Evolutionary conservation across 2,113 vertebrate species (phyloP).

Genomic region (Sylvietta virens): DNA sequence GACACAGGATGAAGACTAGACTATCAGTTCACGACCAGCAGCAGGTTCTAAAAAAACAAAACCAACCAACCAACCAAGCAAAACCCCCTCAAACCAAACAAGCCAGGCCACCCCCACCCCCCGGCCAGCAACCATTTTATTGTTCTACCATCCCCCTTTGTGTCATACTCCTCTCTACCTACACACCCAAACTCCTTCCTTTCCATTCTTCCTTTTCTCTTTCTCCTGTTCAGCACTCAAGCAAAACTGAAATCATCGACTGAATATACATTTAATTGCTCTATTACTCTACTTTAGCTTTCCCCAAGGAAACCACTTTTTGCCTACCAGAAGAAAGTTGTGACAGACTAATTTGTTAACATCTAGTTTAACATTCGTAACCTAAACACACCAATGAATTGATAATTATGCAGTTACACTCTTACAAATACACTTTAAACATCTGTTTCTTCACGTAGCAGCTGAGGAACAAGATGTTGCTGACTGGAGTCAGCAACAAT

Average conservation of each 20-base stretch:
- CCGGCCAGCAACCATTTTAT: background rate
- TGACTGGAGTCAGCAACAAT: background rate
- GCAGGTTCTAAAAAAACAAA: background rate
- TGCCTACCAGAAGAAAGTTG: background rate
- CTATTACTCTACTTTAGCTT: background rate
- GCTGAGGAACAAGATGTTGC: background rate
- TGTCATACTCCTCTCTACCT: background rate
- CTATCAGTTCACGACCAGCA: background rate
- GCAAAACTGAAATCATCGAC: background rate
- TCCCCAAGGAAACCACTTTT: background rate
- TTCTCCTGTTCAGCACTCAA: background rate
- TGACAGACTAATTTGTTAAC: background rate
- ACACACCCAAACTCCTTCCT: background rate
- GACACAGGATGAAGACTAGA: background rate
- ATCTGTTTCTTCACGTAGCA: background rate
- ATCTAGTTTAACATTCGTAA: background rate
- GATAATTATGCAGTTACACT: background rate
- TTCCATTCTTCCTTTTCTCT: background rate
- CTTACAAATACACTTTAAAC: background rate
- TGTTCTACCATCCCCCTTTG: background rate
- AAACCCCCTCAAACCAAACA: background rate
- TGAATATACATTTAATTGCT: background rate
- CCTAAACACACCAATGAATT: background rate
- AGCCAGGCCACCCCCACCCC: rapidly evolving
- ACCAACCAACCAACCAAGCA: background rate